These are phyloP conservation scores for Hyposoter dolosus DNA, from an alignment of 2,888 invertebrate species.

Conservation along the genomic window DNA sequence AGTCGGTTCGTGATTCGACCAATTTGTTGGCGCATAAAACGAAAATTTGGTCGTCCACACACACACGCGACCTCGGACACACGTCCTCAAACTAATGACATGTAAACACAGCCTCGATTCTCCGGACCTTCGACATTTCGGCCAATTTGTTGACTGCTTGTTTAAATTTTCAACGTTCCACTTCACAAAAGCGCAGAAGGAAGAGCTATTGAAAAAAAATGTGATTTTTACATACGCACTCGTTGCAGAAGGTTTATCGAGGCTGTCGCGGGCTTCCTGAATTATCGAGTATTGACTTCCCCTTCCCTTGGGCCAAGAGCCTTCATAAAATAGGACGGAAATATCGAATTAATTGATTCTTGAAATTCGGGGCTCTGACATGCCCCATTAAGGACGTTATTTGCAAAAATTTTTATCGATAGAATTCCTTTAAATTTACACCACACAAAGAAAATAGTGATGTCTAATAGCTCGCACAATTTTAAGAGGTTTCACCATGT, in stretches of 20 bases:
- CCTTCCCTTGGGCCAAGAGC: background rate
- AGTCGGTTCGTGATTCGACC: slow-evolving; percentile 42
- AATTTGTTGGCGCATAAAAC: slow-evolving; percentile 61
- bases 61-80: background rate
- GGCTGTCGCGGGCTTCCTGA: background rate
- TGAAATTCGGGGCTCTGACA: too few relatives aligned
- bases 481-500: too few relatives aligned
- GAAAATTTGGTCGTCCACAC: slow-evolving; percentile 38
- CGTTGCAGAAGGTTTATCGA: slow-evolving; percentile 26
- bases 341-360: too few relatives aligned
- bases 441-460: too few relatives aligned
- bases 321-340: background rate
- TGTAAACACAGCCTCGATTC: slow-evolving; percentile 56
- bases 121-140: slow-evolving; percentile 26
- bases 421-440: too few relatives aligned
- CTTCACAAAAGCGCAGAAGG: background rate
- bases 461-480: too few relatives aligned
- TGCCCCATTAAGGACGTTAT: too few relatives aligned
- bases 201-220: slow-evolving; percentile 6
- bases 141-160: slow-evolving; percentile 38
- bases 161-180: background rate
- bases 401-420: too few relatives aligned
- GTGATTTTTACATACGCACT: background rate
- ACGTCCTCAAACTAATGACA: slow-evolving; percentile 52
- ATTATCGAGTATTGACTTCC: slow-evolving; percentile 15